Conservation (phyloP, 2,797 vertebrate genomes). For the Dromococcyx pavoninus region DNA sequence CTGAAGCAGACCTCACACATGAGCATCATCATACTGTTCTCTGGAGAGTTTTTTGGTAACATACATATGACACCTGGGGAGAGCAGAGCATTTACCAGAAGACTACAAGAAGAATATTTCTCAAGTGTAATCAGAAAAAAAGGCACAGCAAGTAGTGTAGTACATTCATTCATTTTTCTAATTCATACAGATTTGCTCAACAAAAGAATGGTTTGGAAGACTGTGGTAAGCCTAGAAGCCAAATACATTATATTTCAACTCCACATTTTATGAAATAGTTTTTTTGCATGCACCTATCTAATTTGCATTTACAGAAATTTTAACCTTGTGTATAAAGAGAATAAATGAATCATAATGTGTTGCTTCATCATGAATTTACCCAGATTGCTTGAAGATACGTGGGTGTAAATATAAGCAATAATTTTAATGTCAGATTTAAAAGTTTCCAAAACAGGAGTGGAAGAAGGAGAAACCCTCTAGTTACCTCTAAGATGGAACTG, state of each 20-base stretch:
- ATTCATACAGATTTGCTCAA: background rate
- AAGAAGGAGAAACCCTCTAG: background rate
- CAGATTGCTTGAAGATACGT: background rate
- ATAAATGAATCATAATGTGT: background rate
- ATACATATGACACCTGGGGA: fast-evolving
- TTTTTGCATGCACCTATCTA: background rate
- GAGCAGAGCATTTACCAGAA: background rate
- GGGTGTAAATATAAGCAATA: background rate
- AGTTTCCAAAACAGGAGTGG: background rate
- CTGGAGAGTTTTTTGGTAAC: background rate
- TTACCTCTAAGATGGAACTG: background rate
- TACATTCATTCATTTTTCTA: background rate
- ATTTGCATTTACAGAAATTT: background rate
- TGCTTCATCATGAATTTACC: background rate
- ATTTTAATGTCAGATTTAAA: background rate
- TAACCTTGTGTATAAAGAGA: background rate
- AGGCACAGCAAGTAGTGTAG: background rate
- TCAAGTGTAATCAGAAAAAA: background rate
- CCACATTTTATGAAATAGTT: background rate
- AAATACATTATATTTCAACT: background rate
- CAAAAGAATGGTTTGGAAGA: background rate
- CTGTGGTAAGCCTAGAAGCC: background rate
- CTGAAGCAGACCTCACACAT: background rate
- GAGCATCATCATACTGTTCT: background rate
- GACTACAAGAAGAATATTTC: background rate